A percentile compares a stretch with the other conserved stretches of the same genome.
These are phyloP conservation scores for Galeopterus variegatus DNA, from an alignment of 2,113 vertebrate species.

Conservation along the genomic window DNA sequence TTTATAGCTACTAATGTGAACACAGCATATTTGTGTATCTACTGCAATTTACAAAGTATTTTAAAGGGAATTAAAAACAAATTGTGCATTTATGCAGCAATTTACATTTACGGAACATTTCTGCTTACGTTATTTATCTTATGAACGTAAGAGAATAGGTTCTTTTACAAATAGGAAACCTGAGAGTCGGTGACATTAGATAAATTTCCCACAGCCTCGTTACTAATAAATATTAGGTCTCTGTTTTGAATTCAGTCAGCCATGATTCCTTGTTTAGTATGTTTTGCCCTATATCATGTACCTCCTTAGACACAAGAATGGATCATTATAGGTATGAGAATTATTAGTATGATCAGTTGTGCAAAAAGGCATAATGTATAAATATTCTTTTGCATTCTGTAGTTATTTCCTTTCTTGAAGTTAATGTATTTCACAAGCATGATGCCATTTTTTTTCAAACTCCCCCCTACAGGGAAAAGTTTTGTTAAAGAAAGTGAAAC, in stretches of 20 bases:
- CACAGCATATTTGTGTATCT: background rate
- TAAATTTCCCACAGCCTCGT: background rate
- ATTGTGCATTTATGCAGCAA: background rate
- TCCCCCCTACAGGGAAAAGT: background rate
- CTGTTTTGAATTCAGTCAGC: background rate
- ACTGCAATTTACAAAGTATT: background rate
- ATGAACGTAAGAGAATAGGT: background rate
- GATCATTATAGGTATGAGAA: background rate
- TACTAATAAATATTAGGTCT: background rate
- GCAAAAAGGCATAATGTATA: background rate
- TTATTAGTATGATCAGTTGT: background rate
- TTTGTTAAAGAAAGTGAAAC: background rate
- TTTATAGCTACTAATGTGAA: constrained; percentile 16
- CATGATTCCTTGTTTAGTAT: background rate
- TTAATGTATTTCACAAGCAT: constrained; percentile 12
- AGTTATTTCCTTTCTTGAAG: background rate
- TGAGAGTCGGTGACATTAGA: background rate
- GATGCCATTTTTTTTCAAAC: background rate
- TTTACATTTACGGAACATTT: constrained; percentile 4
- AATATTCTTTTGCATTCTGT: background rate
- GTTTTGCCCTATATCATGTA: no score
- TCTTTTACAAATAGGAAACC: background rate
- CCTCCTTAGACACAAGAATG: background rate
- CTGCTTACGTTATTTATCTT: background rate
- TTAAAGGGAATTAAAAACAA: constrained; percentile 52